These are phyloP conservation scores for Ailuropoda melanoleuca DNA, from an alignment of 2,113 vertebrate species.

Conservation along the genomic window DNA sequence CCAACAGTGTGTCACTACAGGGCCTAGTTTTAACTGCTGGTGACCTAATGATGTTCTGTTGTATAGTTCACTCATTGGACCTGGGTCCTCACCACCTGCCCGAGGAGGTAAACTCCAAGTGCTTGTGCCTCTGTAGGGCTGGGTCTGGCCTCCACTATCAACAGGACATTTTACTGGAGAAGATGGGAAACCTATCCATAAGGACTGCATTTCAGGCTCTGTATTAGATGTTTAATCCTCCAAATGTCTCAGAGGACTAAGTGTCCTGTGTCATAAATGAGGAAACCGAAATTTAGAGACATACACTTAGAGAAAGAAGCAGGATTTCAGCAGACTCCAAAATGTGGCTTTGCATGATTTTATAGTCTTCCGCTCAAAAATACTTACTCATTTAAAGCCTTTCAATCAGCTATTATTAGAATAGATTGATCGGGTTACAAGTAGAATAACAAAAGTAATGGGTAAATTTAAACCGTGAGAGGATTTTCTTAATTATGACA, in stretches of 20 bases:
- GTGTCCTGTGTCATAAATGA: neutral
- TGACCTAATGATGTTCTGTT: neutral
- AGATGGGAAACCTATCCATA: neutral
- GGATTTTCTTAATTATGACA: neutral
- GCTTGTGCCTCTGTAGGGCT: no score
- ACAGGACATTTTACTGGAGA: neutral
- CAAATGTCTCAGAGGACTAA: neutral
- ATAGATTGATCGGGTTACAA: neutral
- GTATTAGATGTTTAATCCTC: neutral
- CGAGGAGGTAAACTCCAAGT: neutral
- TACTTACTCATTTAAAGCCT: neutral
- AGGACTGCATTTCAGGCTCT: neutral
- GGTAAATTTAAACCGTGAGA: slow-evolving; percentile 20
- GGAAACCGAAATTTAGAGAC: neutral
- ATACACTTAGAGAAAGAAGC: neutral
- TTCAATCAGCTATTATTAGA: neutral
- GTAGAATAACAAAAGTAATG: neutral
- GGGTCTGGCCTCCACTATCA: neutral
- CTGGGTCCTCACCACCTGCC: neutral
- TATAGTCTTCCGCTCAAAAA: neutral
- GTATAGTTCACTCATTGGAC: neutral
- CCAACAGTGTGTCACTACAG: neutral
- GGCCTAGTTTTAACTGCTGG: neutral
- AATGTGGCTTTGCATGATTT: neutral
- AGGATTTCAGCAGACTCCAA: neutral